Conservation (phyloP, 2,888 invertebrate genomes). For the Carabus problematicus region DNA sequence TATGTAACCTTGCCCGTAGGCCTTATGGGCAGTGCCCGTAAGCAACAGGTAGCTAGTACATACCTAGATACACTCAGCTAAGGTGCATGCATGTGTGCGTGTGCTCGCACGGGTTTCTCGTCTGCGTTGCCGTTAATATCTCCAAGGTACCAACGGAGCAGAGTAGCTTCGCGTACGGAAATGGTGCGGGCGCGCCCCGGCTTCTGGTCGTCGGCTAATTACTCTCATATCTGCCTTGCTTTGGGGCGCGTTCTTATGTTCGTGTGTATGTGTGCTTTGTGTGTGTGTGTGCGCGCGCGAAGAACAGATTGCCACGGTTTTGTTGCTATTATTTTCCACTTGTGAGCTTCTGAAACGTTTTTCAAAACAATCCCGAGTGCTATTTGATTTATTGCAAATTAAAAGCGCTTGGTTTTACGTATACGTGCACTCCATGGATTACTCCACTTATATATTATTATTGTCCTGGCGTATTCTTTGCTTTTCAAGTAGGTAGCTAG, state of each 20-base stretch:
- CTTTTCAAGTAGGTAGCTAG: too few relatives aligned
- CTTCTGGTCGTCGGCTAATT: slow-evolving; percentile 32
- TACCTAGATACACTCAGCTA: too few relatives aligned
- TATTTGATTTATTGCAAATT: slow-evolving; percentile 39
- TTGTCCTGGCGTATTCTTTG: too few relatives aligned
- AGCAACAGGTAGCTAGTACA: slow-evolving; percentile 37
- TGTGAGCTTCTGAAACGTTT: slow-evolving; percentile 39
- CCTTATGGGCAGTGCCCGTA: slow-evolving; percentile 10
- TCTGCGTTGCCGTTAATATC: slow-evolving; percentile 37
- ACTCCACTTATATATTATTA: too few relatives aligned
- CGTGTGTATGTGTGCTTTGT: slow-evolving; percentile 12
- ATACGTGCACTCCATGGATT: neutral
- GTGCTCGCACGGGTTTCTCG: neutral
- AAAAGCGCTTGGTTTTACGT: slow-evolving; percentile 29
- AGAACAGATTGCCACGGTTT: slow-evolving; percentile 25
- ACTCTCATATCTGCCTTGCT: slow-evolving; percentile 10
- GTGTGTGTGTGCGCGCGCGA: too few relatives aligned
- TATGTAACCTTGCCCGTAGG: too few relatives aligned
- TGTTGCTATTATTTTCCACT: slow-evolving; percentile 30
- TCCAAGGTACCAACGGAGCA: neutral
- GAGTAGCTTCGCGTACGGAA: neutral
- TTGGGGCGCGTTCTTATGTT: slow-evolving; percentile 4
- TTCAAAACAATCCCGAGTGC: slow-evolving; percentile 15
- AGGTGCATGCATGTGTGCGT: neutral
- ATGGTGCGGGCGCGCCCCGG: slow-evolving; percentile 7